Evolutionary conservation across 2,888 invertebrate species (phyloP).

Genomic region (Clistopyga incitator): DNA sequence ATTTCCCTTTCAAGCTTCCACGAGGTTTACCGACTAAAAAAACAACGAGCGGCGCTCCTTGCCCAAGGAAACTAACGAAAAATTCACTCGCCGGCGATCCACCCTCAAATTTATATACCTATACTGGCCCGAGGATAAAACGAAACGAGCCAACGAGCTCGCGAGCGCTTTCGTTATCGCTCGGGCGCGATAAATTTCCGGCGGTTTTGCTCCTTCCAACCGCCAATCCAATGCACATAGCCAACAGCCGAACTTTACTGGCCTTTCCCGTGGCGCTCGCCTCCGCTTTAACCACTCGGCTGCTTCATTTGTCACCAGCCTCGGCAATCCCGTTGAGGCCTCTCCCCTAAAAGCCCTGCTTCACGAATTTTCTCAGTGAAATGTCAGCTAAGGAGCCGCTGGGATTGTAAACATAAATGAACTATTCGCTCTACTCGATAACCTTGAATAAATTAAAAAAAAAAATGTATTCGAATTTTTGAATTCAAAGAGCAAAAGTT

Average conservation of each 20-base stretch:
- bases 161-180: slow-evolving; percentile 58
- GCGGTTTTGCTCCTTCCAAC: slow-evolving; percentile 41
- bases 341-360: too few species aligned
- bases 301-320: slow-evolving; percentile 41
- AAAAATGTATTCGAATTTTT: too few species aligned
- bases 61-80: slow-evolving; percentile 45
- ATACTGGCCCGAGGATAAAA: slow-evolving; percentile 30
- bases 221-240: slow-evolving; percentile 5
- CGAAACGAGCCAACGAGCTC: slow-evolving; percentile 46
- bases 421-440: too few species aligned
- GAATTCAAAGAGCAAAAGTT: too few species aligned
- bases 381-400: too few species aligned
- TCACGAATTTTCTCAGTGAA: too few species aligned
- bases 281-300: slow-evolving; percentile 6
- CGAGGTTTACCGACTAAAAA: slow-evolving; percentile 29
- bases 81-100: slow-evolving; percentile 47
- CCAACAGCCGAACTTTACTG: neutral
- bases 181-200: slow-evolving; percentile 59
- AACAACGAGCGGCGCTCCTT: neutral
- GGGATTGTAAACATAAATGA: too few species aligned
- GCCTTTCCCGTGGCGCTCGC: slow-evolving; percentile 13
- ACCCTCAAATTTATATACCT: neutral
- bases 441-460: too few species aligned
- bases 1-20: slow-evolving; percentile 35
- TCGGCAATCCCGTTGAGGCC: slow-evolving; percentile 15